Conservation (phyloP, 2,888 invertebrate species). For the Latrodectus hesperus region DNA sequence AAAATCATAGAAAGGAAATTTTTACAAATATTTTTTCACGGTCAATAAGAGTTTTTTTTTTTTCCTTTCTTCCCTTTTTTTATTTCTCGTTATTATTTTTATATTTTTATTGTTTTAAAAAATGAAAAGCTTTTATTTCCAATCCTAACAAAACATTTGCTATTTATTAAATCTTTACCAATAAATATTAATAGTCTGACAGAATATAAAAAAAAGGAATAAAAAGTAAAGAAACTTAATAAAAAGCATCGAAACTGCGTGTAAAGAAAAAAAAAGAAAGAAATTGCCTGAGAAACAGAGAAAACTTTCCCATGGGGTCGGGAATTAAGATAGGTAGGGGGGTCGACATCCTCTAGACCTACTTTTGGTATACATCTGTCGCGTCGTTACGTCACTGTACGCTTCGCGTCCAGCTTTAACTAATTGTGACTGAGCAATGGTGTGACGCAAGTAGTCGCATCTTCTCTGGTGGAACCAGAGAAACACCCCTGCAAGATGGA, state of each 20-base stretch:
- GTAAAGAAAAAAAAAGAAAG: conserved; percentile 30
- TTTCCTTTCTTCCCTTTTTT: too few species aligned
- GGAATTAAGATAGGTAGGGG: conserved; percentile 38
- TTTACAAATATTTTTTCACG: too few species aligned
- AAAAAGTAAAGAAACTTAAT: conserved; percentile 8
- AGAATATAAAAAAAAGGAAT: neutral
- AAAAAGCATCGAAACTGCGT: neutral
- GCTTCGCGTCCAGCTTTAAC: conserved; percentile 47
- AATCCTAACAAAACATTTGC: too few species aligned
- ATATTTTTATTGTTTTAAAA: too few species aligned
- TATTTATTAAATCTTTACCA: too few species aligned
- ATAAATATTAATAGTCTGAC: too few species aligned
- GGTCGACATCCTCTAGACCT: conserved; percentile 68
- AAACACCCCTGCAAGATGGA: neutral
- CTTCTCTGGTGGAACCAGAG: conserved; percentile 15
- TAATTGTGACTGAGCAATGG: conserved; percentile 40
- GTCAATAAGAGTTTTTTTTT: too few species aligned
- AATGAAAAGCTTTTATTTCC: too few species aligned
- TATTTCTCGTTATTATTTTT: too few species aligned
- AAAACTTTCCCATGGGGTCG: conserved; percentile 63
- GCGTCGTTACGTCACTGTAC: conserved; percentile 58
- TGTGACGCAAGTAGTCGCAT: conserved; percentile 33
- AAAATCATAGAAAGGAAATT: too few species aligned
- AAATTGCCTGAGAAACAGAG: conserved; percentile 55
- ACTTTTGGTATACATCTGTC: conserved; percentile 63